Base-by-base conservation (phyloP, 2,113 vertebrate genomes). In the Cryptotis parvus region DNA sequence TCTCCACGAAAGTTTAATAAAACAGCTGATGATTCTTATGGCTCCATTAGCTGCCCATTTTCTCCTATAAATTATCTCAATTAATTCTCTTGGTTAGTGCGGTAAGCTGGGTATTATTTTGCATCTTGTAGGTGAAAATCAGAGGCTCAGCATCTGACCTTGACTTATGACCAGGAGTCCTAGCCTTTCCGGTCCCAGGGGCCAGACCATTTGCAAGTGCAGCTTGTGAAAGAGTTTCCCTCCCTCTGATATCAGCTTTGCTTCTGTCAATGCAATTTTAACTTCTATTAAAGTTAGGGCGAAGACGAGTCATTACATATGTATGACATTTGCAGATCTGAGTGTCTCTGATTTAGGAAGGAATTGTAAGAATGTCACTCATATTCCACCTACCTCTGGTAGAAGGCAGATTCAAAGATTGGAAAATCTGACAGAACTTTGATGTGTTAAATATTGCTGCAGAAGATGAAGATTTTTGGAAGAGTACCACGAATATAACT, bases 381-480 rank as follows among this genome's bases (percentile, higher is more conserved):
- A 61, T 89, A 84, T 96, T 93, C 96, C 88, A 93, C 93, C 91
- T 70, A 87, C 77, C 79, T 89, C 87, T 73, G 83, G 80, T 85
- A 85, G 93, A 92, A 81, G 55, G 52, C 92, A 55, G 87, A 96
- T 93, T 83, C 95, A 77, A 95, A 86, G 41, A 69, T 61, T 96
- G 95, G 89, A 94, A 96, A 95, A 65, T 75, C 43, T 94, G 96
- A 93, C 72, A 82, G 82, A 85, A 93, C 77, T 96, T 96, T 96
- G 95, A 94, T 96, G 95, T 69, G 82, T 55, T 96, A 83, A 94
- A 49, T 35, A 91, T 43, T 45, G 84, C 55, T 95, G 68, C 52
- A 89, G 95, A 94, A 86, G 77, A 79, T 87, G 75, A 86, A 94
- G 87, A 92, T 96, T 86, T 95, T 75, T 90, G 92, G 83, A 96